Base-by-base conservation (phyloP, 2,888 invertebrate genomes). In the Orchesellides sinensis region DNA sequence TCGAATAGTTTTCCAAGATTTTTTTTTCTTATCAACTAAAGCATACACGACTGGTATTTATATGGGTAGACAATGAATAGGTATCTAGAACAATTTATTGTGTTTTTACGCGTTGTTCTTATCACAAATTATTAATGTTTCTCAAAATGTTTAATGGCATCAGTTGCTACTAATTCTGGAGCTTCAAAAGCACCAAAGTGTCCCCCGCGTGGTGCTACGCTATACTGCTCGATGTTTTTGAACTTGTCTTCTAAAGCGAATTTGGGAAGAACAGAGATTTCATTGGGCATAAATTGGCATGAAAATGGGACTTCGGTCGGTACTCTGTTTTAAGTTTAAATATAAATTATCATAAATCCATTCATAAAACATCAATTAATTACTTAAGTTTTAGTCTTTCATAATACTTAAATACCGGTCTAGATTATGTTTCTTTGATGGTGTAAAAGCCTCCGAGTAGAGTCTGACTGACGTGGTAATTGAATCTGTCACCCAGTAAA, bases 141-240 rank as follows among this genome's bases (percentile, higher is more conserved):
- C 3, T 77, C 56, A 17, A 90, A 84, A 66, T 88, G 88, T n/a
- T 54, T 23, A 29, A 92, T 93, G 5, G 97, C 90, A 89, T 97
- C 96, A 0, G 92, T 90, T 1, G 95, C 93, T 27, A 97, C 88
- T 0, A 94, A 87, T 54, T 92, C 90, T 0, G 98, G 96, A 82
- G 93, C 92, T 89, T 98, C 96, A 75, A 96, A 91, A 0, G 96
- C 96, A 0, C 95, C 94, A 90, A 97, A 98, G 89, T 97, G 97
- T 0, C 98, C 98, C 0, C 96, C 96, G 2, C 92, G 91, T 0
- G 92, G 91, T 40, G 93, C 91, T 52, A 93, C 91, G 0, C 92
- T 94, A 88, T 93, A 93, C 63, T 93, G 94, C 3, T 95, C 90
- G 63, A 96, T 90, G 89, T 96, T 94, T 12, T 89, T 89, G 89